Conservation (phyloP, 2,113 vertebrate genomes). For the Bothrops jararaca region DNA sequence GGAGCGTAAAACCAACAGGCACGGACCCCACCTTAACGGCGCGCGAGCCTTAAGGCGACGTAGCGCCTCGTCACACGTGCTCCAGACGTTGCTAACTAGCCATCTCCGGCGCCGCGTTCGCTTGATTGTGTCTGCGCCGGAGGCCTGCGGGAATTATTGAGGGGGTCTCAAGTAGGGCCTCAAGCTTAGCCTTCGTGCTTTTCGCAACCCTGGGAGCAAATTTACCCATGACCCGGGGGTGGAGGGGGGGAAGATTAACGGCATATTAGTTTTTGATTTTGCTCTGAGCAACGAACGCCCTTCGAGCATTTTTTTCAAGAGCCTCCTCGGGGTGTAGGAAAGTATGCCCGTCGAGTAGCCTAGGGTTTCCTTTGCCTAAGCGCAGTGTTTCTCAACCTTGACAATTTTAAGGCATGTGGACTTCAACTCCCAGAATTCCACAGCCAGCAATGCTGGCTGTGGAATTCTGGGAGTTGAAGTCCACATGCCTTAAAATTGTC, state of each 20-base stretch:
- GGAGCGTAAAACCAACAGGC: neutral
- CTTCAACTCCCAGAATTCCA: too few species aligned
- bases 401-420: too few species aligned
- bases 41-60: neutral
- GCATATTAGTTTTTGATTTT: neutral
- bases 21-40: neutral
- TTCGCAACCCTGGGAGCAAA: neutral
- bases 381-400: too few species aligned
- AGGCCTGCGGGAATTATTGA: neutral
- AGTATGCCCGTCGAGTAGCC: neutral
- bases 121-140: neutral
- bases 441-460: too few species aligned
- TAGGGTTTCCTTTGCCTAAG: neutral
- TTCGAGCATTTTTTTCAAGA: neutral
- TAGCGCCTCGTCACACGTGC: neutral
- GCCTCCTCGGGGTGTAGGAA: neutral
- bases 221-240: neutral
- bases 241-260: neutral
- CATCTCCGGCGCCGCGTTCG: neutral
- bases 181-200: neutral
- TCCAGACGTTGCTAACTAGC: neutral
- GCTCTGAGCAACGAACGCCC: neutral
- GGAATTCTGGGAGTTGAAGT: too few species aligned
- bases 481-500: too few species aligned
- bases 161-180: neutral